phyloP scores from a whole-genome alignment of 2,888 invertebrate genomes.

The Synergus umbraculus region DNA sequence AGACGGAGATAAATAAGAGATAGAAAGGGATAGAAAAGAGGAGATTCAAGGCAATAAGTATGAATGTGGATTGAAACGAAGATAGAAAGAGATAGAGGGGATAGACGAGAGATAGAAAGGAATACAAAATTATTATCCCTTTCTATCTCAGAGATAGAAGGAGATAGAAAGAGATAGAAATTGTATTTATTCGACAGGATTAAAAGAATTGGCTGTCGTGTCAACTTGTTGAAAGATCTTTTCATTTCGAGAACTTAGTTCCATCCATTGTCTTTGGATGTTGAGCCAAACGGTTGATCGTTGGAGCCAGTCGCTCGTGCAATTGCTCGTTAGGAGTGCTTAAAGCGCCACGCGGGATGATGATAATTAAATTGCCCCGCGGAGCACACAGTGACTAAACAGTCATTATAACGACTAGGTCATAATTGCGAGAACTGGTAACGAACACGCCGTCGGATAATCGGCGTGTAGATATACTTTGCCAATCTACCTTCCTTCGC shows the following conservation, averaged over 20 bases:
- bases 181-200: no score
- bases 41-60: no score
- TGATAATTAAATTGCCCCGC: constrained; percentile 73
- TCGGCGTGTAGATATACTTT: constrained; percentile 58
- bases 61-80: no score
- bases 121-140: no score
- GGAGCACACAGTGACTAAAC: constrained; percentile 70
- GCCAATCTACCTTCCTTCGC: constrained; percentile 67
- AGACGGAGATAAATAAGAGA: no score
- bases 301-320: constrained; percentile 4
- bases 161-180: no score
- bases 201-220: background rate
- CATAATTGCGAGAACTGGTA: constrained; percentile 70
- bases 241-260: background rate
- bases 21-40: no score
- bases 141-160: no score
- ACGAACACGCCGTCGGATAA: constrained; percentile 67
- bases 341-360: constrained; percentile 56
- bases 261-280: background rate
- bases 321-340: constrained; percentile 55
- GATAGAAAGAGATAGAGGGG: no score
- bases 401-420: constrained; percentile 72
- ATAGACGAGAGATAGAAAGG: no score
- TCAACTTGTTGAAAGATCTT: background rate
- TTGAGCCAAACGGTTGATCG: constrained; percentile 12